A percentile compares a stretch with the other conserved stretches of the same genome.
phyloP scores from a whole-genome alignment of 2,113 vertebrate species.

The Sinocyclocheilus anshuiensis region DNA sequence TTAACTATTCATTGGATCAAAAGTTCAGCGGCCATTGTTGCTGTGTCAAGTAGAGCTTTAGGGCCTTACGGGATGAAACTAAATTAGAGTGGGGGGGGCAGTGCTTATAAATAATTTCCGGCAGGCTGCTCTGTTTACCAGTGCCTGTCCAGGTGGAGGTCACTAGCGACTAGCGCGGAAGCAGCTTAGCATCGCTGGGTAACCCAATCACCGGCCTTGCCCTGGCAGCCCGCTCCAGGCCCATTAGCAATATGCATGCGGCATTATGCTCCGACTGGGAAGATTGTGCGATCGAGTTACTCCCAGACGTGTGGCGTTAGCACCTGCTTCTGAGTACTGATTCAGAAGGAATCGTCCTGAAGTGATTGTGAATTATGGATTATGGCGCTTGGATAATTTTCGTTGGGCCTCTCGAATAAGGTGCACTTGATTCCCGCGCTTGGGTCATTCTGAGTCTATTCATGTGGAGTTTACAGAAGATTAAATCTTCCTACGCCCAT shows the following conservation, averaged over 20 bases:
- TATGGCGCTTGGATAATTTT: conserved; percentile 62
- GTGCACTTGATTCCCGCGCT: neutral
- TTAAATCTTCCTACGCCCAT: neutral
- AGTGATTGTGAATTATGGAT: conserved; percentile 40
- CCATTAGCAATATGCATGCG: conserved; percentile 17
- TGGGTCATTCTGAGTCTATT: neutral
- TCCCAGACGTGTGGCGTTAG: neutral
- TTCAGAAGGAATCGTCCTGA: neutral
- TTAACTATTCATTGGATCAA: conserved; percentile 89
- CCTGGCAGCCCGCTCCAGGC: conserved; percentile 32
- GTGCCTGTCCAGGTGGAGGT: conserved; percentile 78
- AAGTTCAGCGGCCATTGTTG: conserved; percentile 84
- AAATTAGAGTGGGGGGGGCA: conserved; percentile 73
- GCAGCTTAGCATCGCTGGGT: conserved; percentile 44
- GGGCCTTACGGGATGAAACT: conserved; percentile 74
- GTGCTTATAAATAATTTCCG: conserved; percentile 86
- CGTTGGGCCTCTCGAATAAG: conserved; percentile 67
- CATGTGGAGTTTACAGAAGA: neutral
- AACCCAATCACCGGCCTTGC: conserved; percentile 52
- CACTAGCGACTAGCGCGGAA: conserved; percentile 65
- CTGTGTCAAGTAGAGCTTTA: conserved; percentile 76
- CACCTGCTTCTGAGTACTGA: neutral
- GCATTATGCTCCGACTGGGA: neutral
- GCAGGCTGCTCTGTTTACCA: conserved; percentile 74
- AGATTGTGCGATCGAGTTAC: neutral